Percentiles rank a stretch among this genome's conserved stretches.
Conservation (phyloP, 2,888 invertebrate genomes). For the Caenorhabditis sulstoni region DNA sequence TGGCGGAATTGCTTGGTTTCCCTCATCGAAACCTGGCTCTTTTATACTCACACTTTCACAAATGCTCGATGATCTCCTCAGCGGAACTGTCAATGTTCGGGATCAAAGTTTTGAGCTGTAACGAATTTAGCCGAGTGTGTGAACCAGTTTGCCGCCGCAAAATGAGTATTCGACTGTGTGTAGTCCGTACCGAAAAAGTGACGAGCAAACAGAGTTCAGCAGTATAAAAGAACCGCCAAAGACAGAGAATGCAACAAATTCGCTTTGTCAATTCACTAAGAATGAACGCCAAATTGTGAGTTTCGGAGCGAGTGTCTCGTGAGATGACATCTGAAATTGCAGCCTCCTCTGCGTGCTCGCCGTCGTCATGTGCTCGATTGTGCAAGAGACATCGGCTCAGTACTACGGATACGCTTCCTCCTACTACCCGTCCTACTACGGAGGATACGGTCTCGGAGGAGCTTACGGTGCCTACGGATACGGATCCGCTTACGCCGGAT, state of each 20-base stretch:
- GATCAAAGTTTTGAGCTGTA: too few relatives aligned
- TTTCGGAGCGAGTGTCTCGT: background rate
- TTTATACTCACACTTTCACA: background rate
- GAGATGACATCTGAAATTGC: conserved; percentile 9
- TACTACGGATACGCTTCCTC: conserved; percentile 45
- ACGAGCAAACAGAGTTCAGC: background rate
- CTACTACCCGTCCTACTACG: conserved; percentile 41
- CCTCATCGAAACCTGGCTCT: background rate
- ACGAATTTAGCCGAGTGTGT: too few relatives aligned
- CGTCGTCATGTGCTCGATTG: conserved; percentile 46
- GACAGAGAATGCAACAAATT: background rate
- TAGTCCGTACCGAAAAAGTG: too few relatives aligned
- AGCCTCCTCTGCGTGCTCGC: conserved; percentile 46
- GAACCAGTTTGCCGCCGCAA: too few relatives aligned
- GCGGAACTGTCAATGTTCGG: background rate
- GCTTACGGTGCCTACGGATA: conserved; percentile 42
- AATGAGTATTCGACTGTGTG: too few relatives aligned
- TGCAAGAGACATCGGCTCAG: conserved; percentile 41
- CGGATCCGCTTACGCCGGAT: conserved; percentile 20
- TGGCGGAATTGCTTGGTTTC: background rate
- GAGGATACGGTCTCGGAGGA: conserved; percentile 33
- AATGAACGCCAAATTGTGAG: conserved; percentile 28
- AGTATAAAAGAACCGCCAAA: background rate
- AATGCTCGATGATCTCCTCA: too few relatives aligned
- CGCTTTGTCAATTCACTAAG: background rate